phyloP scores from a whole-genome alignment of 2,888 invertebrate species.

The Catotricha subobsoleta region DNA sequence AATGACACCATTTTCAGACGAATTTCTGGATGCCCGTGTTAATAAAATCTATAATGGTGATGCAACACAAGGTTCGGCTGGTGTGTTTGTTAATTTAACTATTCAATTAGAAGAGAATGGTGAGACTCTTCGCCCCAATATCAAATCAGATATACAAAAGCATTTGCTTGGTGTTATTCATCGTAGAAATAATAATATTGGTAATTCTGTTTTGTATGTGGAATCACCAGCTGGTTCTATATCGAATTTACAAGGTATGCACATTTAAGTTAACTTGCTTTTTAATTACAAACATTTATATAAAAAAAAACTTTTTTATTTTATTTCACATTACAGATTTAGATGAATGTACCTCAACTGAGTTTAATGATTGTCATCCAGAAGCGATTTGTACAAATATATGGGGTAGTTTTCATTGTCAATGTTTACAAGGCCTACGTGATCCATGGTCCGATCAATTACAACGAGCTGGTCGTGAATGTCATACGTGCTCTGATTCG shows the following conservation, averaged over 20 bases:
- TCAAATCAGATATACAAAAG: conserved; percentile 61
- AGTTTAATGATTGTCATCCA: conserved; percentile 70
- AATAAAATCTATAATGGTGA: conserved; percentile 63
- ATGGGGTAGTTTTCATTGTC: conserved; percentile 56
- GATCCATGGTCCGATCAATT: conserved; percentile 55
- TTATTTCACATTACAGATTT: conserved; percentile 38
- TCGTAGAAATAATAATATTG: conserved; percentile 70
- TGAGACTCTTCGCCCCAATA: conserved; percentile 46
- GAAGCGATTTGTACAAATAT: conserved; percentile 61
- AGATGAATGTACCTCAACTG: conserved; percentile 67
- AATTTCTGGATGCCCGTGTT: conserved; percentile 63
- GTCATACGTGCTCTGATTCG: conserved; percentile 56
- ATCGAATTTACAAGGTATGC: conserved; percentile 46
- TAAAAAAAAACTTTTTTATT: background rate
- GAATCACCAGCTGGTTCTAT: conserved; percentile 65
- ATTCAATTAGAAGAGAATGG: conserved; percentile 59
- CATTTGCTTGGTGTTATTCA: conserved; percentile 70
- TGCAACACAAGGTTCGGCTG: conserved; percentile 44
- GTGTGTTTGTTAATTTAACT: conserved; percentile 72
- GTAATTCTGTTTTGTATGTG: conserved; percentile 70
- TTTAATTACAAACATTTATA: background rate
- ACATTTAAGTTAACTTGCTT: background rate
- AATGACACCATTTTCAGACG: conserved; percentile 78
- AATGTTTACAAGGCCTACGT: conserved; percentile 53
- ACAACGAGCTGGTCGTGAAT: conserved; percentile 51